A percentile compares a stretch with the other conserved stretches of the same genome.
Conservation (phyloP, 2,888 invertebrate genomes). For the Amaurobius ferox region DNA sequence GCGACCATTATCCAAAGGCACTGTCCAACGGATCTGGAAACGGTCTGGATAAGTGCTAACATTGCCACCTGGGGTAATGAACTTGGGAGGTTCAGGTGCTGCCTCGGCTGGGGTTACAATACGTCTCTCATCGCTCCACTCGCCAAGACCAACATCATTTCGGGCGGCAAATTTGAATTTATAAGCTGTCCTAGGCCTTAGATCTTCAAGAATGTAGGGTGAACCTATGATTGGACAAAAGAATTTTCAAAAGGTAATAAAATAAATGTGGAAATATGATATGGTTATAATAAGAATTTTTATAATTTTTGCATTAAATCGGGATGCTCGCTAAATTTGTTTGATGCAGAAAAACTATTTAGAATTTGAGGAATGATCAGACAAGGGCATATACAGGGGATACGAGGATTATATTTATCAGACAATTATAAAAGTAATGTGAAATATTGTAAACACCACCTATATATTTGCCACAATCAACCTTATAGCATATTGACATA, state of each 20-base stretch:
- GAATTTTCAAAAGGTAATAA: neutral
- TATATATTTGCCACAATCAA: too few species aligned
- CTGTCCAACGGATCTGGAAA: constrained; percentile 87
- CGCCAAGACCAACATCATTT: constrained; percentile 89
- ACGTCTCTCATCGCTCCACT: constrained; percentile 83
- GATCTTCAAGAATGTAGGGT: constrained; percentile 87
- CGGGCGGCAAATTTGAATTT: constrained; percentile 89
- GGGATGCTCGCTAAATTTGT: too few species aligned
- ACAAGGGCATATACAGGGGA: too few species aligned
- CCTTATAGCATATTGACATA: too few species aligned
- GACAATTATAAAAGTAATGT: too few species aligned
- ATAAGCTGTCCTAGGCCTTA: constrained; percentile 87
- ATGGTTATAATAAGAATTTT: too few species aligned
- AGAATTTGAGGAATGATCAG: too few species aligned
- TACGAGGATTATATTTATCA: too few species aligned
- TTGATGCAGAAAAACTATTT: too few species aligned
- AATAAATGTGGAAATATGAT: too few species aligned
- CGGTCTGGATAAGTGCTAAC: constrained; percentile 76
- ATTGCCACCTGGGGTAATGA: constrained; percentile 78
- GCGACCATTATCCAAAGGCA: constrained; percentile 92
- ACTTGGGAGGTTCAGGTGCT: constrained; percentile 85
- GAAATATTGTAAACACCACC: too few species aligned
- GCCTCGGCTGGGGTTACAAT: constrained; percentile 87
- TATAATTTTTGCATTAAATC: too few species aligned
- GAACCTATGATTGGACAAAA: constrained; percentile 80